phyloP scores from a whole-genome alignment of 2,888 invertebrate genomes.

The Sarcophaga caerulescens region DNA sequence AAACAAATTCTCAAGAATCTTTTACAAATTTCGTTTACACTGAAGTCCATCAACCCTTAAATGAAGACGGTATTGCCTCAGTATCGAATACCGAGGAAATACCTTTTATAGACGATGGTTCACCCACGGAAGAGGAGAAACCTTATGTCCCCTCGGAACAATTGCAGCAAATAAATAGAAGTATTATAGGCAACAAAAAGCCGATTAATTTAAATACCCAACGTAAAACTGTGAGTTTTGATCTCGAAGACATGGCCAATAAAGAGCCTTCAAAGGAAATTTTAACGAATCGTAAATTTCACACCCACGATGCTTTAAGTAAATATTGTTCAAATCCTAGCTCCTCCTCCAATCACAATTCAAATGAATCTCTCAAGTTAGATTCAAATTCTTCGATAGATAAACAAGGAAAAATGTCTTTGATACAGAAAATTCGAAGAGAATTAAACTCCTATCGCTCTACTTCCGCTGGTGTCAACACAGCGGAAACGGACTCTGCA shows the following conservation, averaged over 20 bases:
- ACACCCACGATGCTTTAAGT: constrained; percentile 78
- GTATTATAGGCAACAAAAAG: constrained; percentile 72
- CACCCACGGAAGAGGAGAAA: constrained; percentile 76
- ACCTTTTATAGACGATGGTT: constrained; percentile 82
- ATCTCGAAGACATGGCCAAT: constrained; percentile 74
- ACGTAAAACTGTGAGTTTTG: constrained; percentile 81
- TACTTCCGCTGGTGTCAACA: constrained; percentile 72
- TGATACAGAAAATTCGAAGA: constrained; percentile 77
- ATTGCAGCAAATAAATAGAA: constrained; percentile 45
- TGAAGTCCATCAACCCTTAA: constrained; percentile 80
- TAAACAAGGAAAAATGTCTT: constrained; percentile 71
- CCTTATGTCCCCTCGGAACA: constrained; percentile 70
- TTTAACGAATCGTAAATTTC: constrained; percentile 74
- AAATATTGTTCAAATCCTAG: constrained; percentile 69
- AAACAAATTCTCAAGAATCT: constrained; percentile 77
- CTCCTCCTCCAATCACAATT: constrained; percentile 69
- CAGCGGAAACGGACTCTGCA: constrained; percentile 72
- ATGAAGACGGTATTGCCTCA: constrained; percentile 80
- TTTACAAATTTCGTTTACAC: constrained; percentile 75
- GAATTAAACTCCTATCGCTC: constrained; percentile 76
- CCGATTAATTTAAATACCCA: constrained; percentile 70
- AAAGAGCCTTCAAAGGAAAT: constrained; percentile 60
- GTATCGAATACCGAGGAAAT: constrained; percentile 79
- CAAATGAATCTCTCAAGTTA: constrained; percentile 72
- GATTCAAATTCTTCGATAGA: constrained; percentile 66